phyloP scores from a whole-genome alignment of 2,113 vertebrate species.

The Chaetodon trifascialis region DNA sequence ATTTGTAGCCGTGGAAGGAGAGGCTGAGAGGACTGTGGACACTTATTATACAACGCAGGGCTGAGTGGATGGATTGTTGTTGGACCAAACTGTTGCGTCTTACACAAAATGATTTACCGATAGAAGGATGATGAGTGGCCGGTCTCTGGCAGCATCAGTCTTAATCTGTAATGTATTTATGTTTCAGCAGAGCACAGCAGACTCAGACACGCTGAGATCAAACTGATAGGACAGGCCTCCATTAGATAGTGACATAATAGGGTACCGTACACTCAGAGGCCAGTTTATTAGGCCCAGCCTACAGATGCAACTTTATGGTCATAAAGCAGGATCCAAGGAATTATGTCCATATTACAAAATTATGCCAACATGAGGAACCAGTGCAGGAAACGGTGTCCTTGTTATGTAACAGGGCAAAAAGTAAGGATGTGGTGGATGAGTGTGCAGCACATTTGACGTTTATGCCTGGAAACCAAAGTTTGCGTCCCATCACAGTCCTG shows the following conservation, averaged over 20 bases:
- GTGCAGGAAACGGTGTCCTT: not conserved
- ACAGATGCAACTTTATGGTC: not conserved
- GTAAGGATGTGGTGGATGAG: not conserved
- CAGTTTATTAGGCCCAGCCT: not conserved
- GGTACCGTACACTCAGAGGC: too few species aligned
- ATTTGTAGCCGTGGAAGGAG: not conserved
- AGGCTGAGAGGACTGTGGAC: not conserved
- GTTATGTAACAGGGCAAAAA: not conserved
- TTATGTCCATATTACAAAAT: not conserved
- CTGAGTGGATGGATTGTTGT: constrained; percentile 3
- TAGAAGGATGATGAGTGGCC: constrained; percentile 20
- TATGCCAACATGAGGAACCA: not conserved
- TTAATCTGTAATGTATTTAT: constrained; percentile 63
- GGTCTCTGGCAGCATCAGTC: constrained; percentile 9
- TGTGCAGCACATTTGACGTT: not conserved
- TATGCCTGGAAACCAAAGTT: not conserved
- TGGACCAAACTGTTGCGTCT: constrained; percentile 22
- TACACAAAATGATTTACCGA: constrained; percentile 24
- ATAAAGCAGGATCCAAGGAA: not conserved
- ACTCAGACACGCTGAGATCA: constrained; percentile 35
- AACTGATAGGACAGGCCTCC: not conserved
- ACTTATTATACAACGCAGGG: not conserved
- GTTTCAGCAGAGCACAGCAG: constrained; percentile 27
- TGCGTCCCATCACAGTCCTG: not conserved
- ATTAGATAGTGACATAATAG: constrained; percentile 17